Conservation (phyloP, 37 sponge, comb jelly and placozoan species). For the Dysidea cf. avara region DNA sequence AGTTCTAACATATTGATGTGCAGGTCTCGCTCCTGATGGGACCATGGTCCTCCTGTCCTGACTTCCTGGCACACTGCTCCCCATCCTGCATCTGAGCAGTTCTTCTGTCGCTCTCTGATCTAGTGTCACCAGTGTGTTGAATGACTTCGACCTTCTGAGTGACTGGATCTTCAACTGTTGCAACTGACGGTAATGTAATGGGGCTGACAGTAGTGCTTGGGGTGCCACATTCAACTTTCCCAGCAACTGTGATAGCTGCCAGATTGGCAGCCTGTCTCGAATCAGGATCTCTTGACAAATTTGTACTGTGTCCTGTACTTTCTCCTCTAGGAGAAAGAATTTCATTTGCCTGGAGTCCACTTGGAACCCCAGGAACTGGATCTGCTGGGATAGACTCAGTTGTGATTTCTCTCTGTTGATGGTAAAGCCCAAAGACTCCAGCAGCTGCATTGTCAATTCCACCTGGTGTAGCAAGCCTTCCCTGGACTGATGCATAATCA, state of each 20-base stretch:
- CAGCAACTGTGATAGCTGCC: slow-evolving; percentile 15
- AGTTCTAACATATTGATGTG: slow-evolving; percentile 62
- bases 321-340: slow-evolving; percentile 30
- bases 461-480: too few species aligned
- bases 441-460: too few species aligned
- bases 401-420: too few species aligned
- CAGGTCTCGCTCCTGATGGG: slow-evolving; percentile 18
- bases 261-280: slow-evolving; percentile 2
- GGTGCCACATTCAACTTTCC: slow-evolving; percentile 13
- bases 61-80: slow-evolving; percentile 19
- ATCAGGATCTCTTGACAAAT: neutral
- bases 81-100: slow-evolving; percentile 27
- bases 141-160: neutral
- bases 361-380: too few species aligned
- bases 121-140: neutral
- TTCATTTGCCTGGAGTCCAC: slow-evolving; percentile 34
- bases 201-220: slow-evolving; percentile 28
- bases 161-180: slow-evolving; percentile 5
- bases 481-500: too few species aligned
- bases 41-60: slow-evolving; percentile 35
- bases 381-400: too few species aligned
- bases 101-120: neutral
- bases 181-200: slow-evolving; percentile 22
- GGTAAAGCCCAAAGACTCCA: too few species aligned
- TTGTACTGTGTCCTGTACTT: slow-evolving; percentile 3